Evolutionary conservation across 2,797 vertebrate species (phyloP), one percentile per base, ranked within the genome.

Genomic region (Avahi laniger): DNA sequence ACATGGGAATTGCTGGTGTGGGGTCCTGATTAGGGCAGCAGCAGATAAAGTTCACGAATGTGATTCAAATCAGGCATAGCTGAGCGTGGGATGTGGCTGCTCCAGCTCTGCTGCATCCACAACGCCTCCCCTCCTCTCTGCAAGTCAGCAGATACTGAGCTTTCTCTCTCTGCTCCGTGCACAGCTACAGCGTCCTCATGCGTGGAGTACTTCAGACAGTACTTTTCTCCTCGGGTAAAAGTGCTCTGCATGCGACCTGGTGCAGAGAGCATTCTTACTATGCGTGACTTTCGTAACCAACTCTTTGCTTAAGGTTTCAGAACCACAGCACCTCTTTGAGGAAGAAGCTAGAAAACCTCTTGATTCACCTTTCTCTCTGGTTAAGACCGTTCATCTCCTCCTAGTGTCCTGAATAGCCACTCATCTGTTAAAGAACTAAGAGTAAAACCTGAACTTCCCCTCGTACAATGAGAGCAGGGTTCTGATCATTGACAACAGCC

Each of bases 381-480:
- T 76, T 95, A 86, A 91, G 67, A 92, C 13, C 15, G 57, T 83
- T 94, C 11, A n/a, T 89, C 17, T 87, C 20, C 89, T 38, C 41
- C 14, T 82, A 9, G 38, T 89, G 4, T 94, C 35, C 35, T 86
- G 75, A 94, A 54, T 28, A 94, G 38, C 91, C 26, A 61, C 24
- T 92, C 33, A 69, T 33, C 24, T 95, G 30, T 86, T 90, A 95
- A 96, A 92, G n/a, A 94, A 61, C 69, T 72, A 73, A 80, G 35
- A 86, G 28, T 94, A 84, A 95, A 96, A 70, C 38, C 11, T 87
- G 48, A 79, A 48, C 41, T 61, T 26, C 41, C 14, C 4, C 30
- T 91, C 38, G 76, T 65, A 79, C 1, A 52, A 2, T 83, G 57
- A 89, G 73, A 90, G 33, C 46, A 54, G 35, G n/a, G 87, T 95